phyloP scores from a whole-genome alignment of 2,797 vertebrate species.

The Ptychobarbus kaznakovi region DNA sequence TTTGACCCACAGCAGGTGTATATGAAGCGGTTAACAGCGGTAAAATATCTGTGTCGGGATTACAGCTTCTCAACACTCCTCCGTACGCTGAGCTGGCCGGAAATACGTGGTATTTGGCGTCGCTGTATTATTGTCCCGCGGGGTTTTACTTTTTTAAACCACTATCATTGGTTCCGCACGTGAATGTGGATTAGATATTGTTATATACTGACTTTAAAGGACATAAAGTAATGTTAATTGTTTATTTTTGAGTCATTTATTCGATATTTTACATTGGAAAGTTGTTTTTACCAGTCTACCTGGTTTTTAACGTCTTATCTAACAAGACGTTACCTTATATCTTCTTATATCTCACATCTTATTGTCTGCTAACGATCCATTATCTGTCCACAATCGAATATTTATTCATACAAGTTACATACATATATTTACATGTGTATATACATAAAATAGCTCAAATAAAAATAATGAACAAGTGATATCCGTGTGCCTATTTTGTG shows the following conservation, averaged over 20 bases:
- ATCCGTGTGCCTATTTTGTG: not conserved
- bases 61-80: slow-evolving; percentile 68
- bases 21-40: slow-evolving; percentile 10
- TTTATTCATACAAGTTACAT: not conserved
- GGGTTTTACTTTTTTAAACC: not conserved
- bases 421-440: not conserved
- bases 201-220: too few species aligned
- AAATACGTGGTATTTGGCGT: slow-evolving; percentile 66
- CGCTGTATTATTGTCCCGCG: slow-evolving; percentile 58
- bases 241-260: not conserved
- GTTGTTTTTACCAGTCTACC: not conserved
- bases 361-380: not conserved
- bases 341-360: not conserved
- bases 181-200: not conserved
- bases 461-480: not conserved
- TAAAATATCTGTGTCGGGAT: slow-evolving; percentile 23
- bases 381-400: not conserved
- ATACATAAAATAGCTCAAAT: not conserved
- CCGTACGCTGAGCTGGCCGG: slow-evolving; percentile 85
- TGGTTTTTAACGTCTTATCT: not conserved
- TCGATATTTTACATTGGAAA: not conserved
- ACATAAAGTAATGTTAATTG: rapidly evolving
- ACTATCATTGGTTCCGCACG: slow-evolving; percentile 33
- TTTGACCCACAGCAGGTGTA: slow-evolving; percentile 33
- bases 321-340: not conserved